These are phyloP conservation scores for Amblyornis subalaris DNA, from an alignment of 2,113 vertebrate species.

Conservation along the genomic window DNA sequence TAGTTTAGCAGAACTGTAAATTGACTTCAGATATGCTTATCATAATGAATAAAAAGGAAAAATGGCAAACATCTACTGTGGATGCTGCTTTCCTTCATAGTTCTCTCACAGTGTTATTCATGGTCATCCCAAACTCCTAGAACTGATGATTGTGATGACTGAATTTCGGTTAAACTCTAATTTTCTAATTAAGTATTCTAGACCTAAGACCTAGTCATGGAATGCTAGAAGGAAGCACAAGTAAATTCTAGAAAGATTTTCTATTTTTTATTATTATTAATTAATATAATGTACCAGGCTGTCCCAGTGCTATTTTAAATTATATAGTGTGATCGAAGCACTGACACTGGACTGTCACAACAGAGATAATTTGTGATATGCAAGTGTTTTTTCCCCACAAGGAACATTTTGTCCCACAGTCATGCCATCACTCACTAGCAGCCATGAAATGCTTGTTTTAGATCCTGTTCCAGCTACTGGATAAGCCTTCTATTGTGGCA, in stretches of 20 bases:
- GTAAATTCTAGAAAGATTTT: neutral
- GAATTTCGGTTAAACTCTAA: neutral
- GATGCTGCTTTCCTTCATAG: neutral
- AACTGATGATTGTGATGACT: neutral
- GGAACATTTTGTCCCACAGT: neutral
- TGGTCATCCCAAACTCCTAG: neutral
- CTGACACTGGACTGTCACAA: neutral
- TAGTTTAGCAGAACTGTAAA: neutral
- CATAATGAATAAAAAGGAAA: neutral
- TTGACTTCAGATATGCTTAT: neutral
- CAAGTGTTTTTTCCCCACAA: neutral
- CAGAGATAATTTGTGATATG: constrained; percentile 1
- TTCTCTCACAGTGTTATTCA: neutral
- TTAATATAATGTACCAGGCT: neutral
- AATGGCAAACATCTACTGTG: neutral
- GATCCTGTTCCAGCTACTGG: neutral
- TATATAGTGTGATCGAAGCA: neutral
- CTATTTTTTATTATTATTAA: neutral
- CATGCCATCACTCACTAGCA: neutral
- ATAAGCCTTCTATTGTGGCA: neutral
- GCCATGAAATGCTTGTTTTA: neutral
- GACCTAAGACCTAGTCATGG: neutral
- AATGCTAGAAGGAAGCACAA: neutral
- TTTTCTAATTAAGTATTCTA: neutral
- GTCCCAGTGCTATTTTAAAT: neutral